Conservation (phyloP, 2,797 vertebrate species). For the Oreochromis mossambicus region DNA sequence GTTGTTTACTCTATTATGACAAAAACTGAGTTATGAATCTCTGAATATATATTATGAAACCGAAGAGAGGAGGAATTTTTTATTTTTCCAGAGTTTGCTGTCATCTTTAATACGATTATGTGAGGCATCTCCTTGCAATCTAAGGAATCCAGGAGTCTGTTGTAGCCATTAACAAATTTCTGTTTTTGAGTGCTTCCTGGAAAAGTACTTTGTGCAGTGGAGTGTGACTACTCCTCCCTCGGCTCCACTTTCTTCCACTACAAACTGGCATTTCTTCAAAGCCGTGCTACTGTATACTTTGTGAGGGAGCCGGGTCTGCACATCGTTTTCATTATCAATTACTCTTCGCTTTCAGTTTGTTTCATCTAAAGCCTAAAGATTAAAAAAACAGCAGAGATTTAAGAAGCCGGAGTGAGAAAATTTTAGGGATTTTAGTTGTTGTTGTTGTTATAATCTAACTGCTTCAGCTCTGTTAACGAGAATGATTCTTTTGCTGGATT, state of each 20-base stretch:
- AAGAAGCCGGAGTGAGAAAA: not conserved
- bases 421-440: not conserved
- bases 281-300: not conserved
- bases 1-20: not conserved
- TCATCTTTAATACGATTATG: not conserved
- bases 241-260: not conserved
- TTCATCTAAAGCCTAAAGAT: not conserved
- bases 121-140: not conserved
- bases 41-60: not conserved
- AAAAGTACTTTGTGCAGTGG: not conserved
- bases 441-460: not conserved
- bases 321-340: not conserved
- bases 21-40: not conserved
- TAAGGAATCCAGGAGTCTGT: slow-evolving; percentile 34
- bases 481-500: not conserved
- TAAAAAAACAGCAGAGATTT: not conserved
- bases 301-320: not conserved
- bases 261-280: slow-evolving; percentile 2
- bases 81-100: not conserved
- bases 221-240: not conserved
- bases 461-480: not conserved
- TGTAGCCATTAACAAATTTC: slow-evolving; percentile 12
- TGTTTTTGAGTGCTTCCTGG: slow-evolving; percentile 10
- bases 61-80: not conserved
- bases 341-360: not conserved